phyloP scores from a whole-genome alignment of 2,888 invertebrate species.

The Deilephila elpenor region DNA sequence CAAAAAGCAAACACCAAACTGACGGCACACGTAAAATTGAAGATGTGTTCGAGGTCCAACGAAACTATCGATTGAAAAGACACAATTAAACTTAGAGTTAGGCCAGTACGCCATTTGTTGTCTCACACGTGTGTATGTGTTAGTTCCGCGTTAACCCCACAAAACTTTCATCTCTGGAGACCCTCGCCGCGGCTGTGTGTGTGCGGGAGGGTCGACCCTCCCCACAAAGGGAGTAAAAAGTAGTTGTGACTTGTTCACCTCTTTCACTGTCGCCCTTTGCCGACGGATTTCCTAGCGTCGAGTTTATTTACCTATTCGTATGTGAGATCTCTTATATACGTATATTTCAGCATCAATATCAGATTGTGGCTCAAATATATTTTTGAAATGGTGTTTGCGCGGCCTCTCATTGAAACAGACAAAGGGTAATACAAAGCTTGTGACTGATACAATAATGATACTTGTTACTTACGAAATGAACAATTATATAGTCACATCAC shows the following conservation, averaged over 20 bases:
- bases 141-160: conserved; percentile 78
- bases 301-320: conserved; percentile 60
- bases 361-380: not conserved
- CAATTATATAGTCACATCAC: too few relatives aligned
- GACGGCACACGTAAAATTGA: conserved; percentile 52
- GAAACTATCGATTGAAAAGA: conserved; percentile 83
- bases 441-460: too few relatives aligned
- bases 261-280: conserved; percentile 82
- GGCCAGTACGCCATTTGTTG: conserved; percentile 80
- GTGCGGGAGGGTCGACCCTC: conserved; percentile 63
- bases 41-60: conserved; percentile 57
- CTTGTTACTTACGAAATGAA: too few relatives aligned
- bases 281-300: conserved; percentile 63
- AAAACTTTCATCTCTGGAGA: conserved; percentile 83
- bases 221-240: conserved; percentile 82
- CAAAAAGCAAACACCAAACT: not conserved
- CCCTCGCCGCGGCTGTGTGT: conserved; percentile 60
- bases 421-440: too few relatives aligned
- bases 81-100: conserved; percentile 84
- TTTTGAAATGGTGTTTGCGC: too few relatives aligned
- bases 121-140: conserved; percentile 76
- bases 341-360: not conserved
- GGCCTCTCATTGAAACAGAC: too few relatives aligned
- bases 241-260: conserved; percentile 84
- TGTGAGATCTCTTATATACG: conserved; percentile 36